Base-by-base conservation (phyloP, 2,113 vertebrate genomes). In the Entelurus aequoreus region DNA sequence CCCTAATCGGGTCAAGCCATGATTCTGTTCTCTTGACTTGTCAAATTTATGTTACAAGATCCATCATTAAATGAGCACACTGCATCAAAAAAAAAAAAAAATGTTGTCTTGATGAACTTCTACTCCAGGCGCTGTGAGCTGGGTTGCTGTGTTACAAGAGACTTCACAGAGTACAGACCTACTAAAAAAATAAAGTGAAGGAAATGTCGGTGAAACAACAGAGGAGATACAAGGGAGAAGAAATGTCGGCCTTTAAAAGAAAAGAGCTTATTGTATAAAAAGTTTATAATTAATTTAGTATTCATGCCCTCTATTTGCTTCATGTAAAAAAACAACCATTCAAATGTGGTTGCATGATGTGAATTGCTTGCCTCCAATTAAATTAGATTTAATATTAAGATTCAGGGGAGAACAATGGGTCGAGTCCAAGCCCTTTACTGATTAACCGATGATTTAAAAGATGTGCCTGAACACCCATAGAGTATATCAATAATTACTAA, bases 131-230 rank as follows among this genome's bases (percentile, higher is more conserved):
- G 54, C 54, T 28, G 38, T 19, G 56, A 65, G 57, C 63, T n/a
- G 37, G 36, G 62, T 68, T 37, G 67, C 55, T 59, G 77, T 7
- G 56, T 56, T 68, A 62, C 28, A 14, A 66, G 63, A 60, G 14
- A 11, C 16, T 78, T 74, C 48, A 40, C 2, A 11, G 61, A 19
- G 60, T 56, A 50, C 19, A 47, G 38, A 46, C 0, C 48, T 11
- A 60, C 50, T 51, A 46, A 78, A 71, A 71, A 19, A 65, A 63
- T 53, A 5, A 35, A 83, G 78, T 69, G 62, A 74, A 60, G 54
- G 11, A 28, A 28, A 28, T 4, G 28, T 28, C 2, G 28, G 28
- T 2, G 40, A 15, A 49, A 55, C 54, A 67, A 62, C 63, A 58
- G 3, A 4, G n/a, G 54, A 58, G 61, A 42, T 13, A n/a, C 28